Conservation (phyloP, 2,113 vertebrate species). For the Colistium nudipinnis region DNA sequence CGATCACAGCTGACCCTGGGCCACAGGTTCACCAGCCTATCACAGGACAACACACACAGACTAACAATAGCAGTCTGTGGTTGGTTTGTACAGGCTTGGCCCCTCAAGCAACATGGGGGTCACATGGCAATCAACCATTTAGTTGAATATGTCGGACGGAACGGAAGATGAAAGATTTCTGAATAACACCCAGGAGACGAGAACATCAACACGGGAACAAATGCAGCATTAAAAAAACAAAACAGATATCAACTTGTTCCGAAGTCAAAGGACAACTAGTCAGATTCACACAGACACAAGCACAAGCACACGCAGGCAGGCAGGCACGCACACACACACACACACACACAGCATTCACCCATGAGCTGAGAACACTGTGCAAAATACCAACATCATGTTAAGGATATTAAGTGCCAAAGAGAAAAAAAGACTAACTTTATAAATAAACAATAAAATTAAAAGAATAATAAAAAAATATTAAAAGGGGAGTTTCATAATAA, state of each 20-base stretch:
- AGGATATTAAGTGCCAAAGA: constrained; percentile 69
- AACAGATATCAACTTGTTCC: constrained; percentile 53
- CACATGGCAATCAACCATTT: too few relatives aligned
- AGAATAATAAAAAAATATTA: constrained; percentile 43
- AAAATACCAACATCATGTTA: constrained; percentile 66
- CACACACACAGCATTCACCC: constrained; percentile 18
- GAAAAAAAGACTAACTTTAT: constrained; percentile 71
- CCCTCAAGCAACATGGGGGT: too few relatives aligned
- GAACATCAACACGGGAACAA: constrained; percentile 1
- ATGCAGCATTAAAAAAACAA: constrained; percentile 24
- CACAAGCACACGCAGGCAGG: constrained; percentile 3
- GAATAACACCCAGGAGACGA: background rate
- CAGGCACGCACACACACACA: constrained; percentile 24
- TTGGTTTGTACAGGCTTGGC: too few relatives aligned
- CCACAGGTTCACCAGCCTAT: too few relatives aligned
- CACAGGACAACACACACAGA: too few relatives aligned
- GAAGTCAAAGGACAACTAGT: constrained; percentile 51
- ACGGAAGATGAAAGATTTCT: background rate
- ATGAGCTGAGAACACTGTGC: constrained; percentile 69
- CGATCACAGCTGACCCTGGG: too few relatives aligned
- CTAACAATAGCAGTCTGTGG: too few relatives aligned
- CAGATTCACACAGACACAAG: constrained; percentile 46
- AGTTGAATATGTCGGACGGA: too few relatives aligned
- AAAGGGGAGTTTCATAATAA: constrained; percentile 35
- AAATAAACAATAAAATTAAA: constrained; percentile 78